phyloP scores from a whole-genome alignment of 1,140 invertebrate species.

The Popillia japonica region DNA sequence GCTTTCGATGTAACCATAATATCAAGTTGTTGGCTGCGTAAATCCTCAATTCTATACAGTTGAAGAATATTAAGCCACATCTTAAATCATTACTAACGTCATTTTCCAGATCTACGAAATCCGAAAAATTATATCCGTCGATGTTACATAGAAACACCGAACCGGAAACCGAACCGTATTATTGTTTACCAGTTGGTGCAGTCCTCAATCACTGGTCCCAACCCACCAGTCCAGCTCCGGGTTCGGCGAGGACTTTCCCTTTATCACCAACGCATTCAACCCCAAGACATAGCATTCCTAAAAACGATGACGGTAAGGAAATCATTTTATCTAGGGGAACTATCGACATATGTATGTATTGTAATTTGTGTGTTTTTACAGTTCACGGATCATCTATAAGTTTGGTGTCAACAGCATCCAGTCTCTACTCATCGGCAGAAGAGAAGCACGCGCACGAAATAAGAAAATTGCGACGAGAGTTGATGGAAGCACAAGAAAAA shows the following conservation, averaged over 20 bases:
- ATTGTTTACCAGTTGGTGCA: slow-evolving; percentile 78
- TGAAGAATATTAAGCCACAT: no score
- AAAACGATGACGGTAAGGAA: slow-evolving; percentile 73
- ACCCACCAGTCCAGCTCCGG: slow-evolving; percentile 71
- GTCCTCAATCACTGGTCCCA: slow-evolving; percentile 68
- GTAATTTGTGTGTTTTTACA: no score
- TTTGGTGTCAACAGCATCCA: slow-evolving; percentile 94
- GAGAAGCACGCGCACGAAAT: slow-evolving; percentile 94
- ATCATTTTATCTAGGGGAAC: neutral
- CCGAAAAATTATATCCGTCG: slow-evolving; percentile 93
- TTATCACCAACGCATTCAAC: slow-evolving; percentile 63
- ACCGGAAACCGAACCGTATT: slow-evolving; percentile 83
- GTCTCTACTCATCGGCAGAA: slow-evolving; percentile 88
- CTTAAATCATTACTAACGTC: no score
- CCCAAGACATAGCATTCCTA: slow-evolving; percentile 67
- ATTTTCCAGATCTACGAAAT: slow-evolving; percentile 86
- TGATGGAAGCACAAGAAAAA: slow-evolving; percentile 93
- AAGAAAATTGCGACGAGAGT: slow-evolving; percentile 86
- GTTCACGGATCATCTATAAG: slow-evolving; percentile 93
- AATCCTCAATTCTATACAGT: neutral
- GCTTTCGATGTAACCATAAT: slow-evolving; percentile 49
- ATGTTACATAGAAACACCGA: slow-evolving; percentile 80
- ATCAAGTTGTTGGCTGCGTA: slow-evolving; percentile 5
- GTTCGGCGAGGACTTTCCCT: slow-evolving; percentile 59
- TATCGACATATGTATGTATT: no score